phyloP scores from a whole-genome alignment of 2,113 vertebrate species.

The Notiomystis cincta region DNA sequence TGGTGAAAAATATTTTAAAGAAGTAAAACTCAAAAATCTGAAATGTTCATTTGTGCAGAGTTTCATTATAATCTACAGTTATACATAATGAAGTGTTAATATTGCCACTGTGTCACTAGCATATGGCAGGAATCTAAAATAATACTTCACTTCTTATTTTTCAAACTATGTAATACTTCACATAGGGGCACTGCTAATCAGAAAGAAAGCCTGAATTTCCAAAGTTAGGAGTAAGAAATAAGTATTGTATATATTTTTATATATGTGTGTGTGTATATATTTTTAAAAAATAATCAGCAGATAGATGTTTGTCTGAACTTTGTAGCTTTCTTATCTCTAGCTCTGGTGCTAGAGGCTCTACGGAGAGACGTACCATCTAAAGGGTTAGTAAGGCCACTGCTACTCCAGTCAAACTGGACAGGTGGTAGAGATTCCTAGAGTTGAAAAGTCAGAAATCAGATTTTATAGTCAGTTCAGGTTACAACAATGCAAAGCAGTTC shows the following conservation, averaged over 20 bases:
- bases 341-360: constrained; percentile 89
- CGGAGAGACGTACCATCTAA: constrained; percentile 94
- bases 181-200: constrained; percentile 57
- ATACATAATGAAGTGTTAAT: constrained; percentile 1
- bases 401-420: constrained; percentile 93
- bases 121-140: constrained; percentile 54
- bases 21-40: constrained; percentile 30
- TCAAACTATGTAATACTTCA: constrained; percentile 46
- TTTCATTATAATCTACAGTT: neutral
- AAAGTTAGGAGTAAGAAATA: constrained; percentile 75
- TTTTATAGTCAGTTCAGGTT: constrained; percentile 73
- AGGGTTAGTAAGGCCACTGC: constrained; percentile 97
- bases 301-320: constrained; percentile 82
- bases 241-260: constrained; percentile 38
- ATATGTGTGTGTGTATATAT: neutral
- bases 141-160: constrained; percentile 35
- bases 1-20: constrained; percentile 26
- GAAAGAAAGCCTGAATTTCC: constrained; percentile 86
- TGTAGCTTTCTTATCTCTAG: constrained; percentile 86
- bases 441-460: constrained; percentile 79
- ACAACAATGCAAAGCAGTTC: constrained; percentile 71
- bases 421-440: constrained; percentile 85
- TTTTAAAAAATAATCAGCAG: constrained; percentile 75
- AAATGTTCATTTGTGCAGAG: constrained; percentile 37
- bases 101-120: constrained; percentile 12